Base-by-base conservation (phyloP, 2,113 vertebrate genomes). In the Cheirogaleus medius region DNA sequence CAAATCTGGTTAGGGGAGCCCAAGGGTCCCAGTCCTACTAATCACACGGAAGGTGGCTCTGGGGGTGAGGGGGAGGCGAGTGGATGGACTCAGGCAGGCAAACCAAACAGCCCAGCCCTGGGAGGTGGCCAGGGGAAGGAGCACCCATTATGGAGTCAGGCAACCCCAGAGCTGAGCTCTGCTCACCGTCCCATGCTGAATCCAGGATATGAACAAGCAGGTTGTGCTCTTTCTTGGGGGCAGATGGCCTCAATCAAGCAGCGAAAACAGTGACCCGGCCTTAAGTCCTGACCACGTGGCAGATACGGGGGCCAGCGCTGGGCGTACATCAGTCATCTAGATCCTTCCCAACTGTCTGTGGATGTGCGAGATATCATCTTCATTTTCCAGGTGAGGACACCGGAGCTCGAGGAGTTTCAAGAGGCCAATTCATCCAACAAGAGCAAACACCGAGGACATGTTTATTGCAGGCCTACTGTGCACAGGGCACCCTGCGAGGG, bases 311-410 rank as follows among this genome's bases (percentile, higher is more conserved):
- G 66, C 58, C 87, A 90, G 14, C 0, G 32, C 10, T 86, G 3
- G 3, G 9, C 2, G 3, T 4, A 1, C 1, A 21, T 6, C 34
- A 82, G 17, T 6, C 34, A 86, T 8, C 56, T 8, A 2, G 0
- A 8, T 13, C 56, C 42, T 78, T 88, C 39, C 34, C 15, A n/a
- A 13, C 12, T n/a, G 32, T 34, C 11, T 8, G 49, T 9, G 8
- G 34, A 49, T 25, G 5, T 34, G 27, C 21, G 13, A 76, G 17
- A 9, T 20, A 27, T 52, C 49, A n/a, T 37, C 8, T 21, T 27
- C 69, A 44, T 80, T 74, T 94, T 47, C 54, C 8, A 49, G 17
- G 37, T 39, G n/a, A 91, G 54, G 69, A 21, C 23, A 0, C 29
- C 0, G 8, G 11, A 15, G 29, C n/a, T 73, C 2, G 1, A 80